phyloP scores from a whole-genome alignment of 2,113 vertebrate genomes.

The Myotis davidii region DNA sequence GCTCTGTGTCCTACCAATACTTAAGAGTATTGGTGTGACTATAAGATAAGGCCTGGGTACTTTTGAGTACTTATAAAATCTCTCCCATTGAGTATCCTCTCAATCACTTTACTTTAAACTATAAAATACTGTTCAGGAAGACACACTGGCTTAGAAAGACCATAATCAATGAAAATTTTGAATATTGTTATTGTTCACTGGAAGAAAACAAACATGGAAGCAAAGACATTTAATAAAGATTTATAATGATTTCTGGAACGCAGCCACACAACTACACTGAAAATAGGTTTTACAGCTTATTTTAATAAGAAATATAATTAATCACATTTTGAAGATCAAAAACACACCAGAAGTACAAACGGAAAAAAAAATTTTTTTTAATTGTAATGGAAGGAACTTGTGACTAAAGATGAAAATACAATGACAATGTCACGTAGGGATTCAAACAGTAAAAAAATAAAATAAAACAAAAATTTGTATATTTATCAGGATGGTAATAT shows the following conservation, averaged over 20 bases:
- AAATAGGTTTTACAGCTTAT: background rate
- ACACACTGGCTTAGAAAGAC: background rate
- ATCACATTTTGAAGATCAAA: background rate
- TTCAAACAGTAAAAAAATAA: background rate
- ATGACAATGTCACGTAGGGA: background rate
- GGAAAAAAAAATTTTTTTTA: background rate
- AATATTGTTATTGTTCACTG: background rate
- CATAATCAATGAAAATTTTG: background rate
- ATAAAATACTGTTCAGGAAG: background rate
- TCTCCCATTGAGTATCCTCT: background rate
- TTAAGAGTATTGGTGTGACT: background rate
- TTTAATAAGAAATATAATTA: background rate
- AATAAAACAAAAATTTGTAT: background rate
- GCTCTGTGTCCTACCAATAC: background rate
- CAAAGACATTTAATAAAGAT: background rate
- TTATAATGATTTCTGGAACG: background rate
- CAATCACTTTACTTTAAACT: background rate
- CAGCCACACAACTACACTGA: background rate
- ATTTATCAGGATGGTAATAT: background rate
- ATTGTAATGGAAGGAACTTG: background rate
- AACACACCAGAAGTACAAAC: background rate
- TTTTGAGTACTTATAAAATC: background rate
- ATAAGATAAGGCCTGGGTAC: background rate
- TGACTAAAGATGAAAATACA: constrained; percentile 37
- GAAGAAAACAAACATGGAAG: background rate